Evolutionary conservation across 2,888 invertebrate genomes (phyloP).

Genomic region (Adineta ricciae): DNA sequence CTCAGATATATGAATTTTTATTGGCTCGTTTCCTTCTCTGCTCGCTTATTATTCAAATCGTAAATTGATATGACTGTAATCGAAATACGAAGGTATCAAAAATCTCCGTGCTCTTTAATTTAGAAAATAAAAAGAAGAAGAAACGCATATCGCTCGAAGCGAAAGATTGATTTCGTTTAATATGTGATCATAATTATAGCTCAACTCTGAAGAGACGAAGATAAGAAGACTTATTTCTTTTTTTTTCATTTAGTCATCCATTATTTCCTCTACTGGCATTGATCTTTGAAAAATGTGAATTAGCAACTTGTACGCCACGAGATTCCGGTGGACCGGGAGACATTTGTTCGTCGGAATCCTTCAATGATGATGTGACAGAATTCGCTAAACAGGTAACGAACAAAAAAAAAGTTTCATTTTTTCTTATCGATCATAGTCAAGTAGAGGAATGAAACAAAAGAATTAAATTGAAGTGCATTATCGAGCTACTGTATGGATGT

Average conservation of each 20-base stretch:
- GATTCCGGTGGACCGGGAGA: conserved; percentile 76
- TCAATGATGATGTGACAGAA: conserved; percentile 98
- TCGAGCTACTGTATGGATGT: not conserved
- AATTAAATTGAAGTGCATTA: conserved; percentile 8
- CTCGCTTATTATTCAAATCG: not conserved
- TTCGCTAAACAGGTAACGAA: conserved; percentile 99
- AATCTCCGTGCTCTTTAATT: not conserved
- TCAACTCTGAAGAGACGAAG: not conserved
- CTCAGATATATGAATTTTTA: not conserved
- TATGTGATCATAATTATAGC: not conserved
- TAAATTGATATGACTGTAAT: conserved; percentile 20
- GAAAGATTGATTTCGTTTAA: not conserved
- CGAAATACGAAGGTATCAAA: conserved; percentile 20
- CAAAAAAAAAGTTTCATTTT: no score
- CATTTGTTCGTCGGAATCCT: conserved; percentile 98
- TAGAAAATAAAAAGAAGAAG: not conserved
- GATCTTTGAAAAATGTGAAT: conserved; percentile 99
- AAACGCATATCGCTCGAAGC: not conserved
- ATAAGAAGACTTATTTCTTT: not conserved
- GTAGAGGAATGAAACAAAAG: not conserved
- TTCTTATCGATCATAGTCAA: not conserved
- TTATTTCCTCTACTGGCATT: conserved; percentile 94
- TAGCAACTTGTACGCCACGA: conserved; percentile 97
- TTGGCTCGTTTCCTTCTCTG: not conserved
- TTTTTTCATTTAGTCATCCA: conserved; percentile 69